Conservation (phyloP, 2,113 vertebrate genomes). For the Lamprologus lemairii region DNA sequence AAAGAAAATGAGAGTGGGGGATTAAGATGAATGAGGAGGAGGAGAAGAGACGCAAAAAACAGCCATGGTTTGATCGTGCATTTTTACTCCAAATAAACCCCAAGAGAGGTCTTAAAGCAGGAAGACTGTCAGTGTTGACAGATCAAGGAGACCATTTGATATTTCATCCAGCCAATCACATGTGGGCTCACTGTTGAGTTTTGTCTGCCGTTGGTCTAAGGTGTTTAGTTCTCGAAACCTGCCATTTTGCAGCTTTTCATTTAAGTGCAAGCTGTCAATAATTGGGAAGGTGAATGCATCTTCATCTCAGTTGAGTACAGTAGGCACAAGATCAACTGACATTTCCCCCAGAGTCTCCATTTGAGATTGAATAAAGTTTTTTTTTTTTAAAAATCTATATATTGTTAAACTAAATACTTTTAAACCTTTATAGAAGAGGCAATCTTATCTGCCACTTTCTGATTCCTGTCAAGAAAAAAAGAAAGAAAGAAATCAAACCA, state of each 20-base stretch:
- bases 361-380: conserved; percentile 41
- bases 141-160: conserved; percentile 7
- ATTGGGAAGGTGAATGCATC: conserved; percentile 14
- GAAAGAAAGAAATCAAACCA: conserved; percentile 51
- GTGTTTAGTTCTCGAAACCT: conserved; percentile 1
- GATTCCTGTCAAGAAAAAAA: conserved; percentile 38
- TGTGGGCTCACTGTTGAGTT: not conserved
- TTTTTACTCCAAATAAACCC: conserved; percentile 31
- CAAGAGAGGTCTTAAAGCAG: conserved; percentile 24
- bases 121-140: conserved; percentile 28
- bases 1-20: conserved; percentile 6
- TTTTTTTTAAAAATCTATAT: conserved; percentile 24
- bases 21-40: conserved; percentile 38
- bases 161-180: conserved; percentile 29
- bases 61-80: conserved; percentile 20
- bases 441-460: conserved; percentile 62
- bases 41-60: conserved; percentile 20
- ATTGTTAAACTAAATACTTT: conserved; percentile 45
- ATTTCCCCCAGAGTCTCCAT: conserved; percentile 12
- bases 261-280: conserved; percentile 17
- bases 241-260: conserved; percentile 1
- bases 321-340: conserved; percentile 11
- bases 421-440: conserved; percentile 47
- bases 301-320: conserved; percentile 3
- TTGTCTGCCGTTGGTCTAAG: conserved; percentile 4